phyloP scores from a whole-genome alignment of 2,113 vertebrate species.

The Chascanopsetta lugubris region DNA sequence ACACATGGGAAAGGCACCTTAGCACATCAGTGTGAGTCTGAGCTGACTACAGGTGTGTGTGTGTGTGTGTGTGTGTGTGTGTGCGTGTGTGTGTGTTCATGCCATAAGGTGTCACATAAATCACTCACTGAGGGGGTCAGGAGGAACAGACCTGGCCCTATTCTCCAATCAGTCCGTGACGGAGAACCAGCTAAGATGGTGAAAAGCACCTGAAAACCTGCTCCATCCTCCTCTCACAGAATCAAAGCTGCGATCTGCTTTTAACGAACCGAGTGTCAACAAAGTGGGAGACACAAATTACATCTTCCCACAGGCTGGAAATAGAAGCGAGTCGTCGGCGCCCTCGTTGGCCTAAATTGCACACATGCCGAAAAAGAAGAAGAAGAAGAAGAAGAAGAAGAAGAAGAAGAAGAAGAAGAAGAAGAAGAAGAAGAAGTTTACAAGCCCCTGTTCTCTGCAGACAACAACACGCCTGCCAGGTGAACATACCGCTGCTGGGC shows the following conservation, averaged over 20 bases:
- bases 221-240: background rate
- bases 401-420: background rate
- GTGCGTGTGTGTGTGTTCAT: slow-evolving; percentile 9
- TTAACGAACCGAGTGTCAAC: slow-evolving; percentile 32
- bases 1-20: slow-evolving; percentile 58
- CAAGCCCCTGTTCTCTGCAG: background rate
- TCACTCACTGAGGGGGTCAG: slow-evolving; percentile 34
- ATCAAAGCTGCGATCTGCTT: background rate
- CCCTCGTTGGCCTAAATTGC: background rate
- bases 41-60: slow-evolving; percentile 55
- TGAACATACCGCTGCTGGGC: slow-evolving; percentile 59
- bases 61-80: slow-evolving; percentile 37
- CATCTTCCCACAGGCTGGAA: slow-evolving; percentile 21
- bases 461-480: slow-evolving; percentile 36
- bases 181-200: background rate
- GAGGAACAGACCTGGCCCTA: slow-evolving; percentile 19
- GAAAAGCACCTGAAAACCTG: slow-evolving; percentile 11
- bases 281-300: slow-evolving; percentile 37
- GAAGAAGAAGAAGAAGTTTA: slow-evolving; percentile 7
- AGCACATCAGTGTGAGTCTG: slow-evolving; percentile 49
- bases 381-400: background rate
- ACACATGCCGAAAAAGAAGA: background rate
- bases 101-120: slow-evolving; percentile 46
- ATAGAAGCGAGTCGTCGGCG: slow-evolving; percentile 28
- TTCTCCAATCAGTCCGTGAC: slow-evolving; percentile 1